Percentiles rank a stretch among this genome's conserved stretches.
Evolutionary conservation across 1,140 invertebrate species (phyloP).

Genomic region (Portunus trituberculatus): DNA sequence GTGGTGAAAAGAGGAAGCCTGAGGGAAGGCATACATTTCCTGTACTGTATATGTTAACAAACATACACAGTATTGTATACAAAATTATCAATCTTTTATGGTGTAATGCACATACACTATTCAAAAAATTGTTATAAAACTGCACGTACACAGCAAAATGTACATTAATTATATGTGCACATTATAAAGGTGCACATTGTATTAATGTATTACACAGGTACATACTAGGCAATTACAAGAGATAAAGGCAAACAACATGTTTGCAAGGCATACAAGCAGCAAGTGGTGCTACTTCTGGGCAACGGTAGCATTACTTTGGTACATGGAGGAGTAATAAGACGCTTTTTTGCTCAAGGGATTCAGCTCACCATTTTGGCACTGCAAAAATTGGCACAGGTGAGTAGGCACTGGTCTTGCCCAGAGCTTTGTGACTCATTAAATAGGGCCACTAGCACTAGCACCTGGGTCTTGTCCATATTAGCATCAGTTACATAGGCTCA

Average conservation of each 20-base stretch:
- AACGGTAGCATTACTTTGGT: constrained; percentile 73
- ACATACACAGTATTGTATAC: too few relatives aligned
- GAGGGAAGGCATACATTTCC: background rate
- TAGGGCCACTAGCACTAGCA: background rate
- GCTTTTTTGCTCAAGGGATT: constrained; percentile 61
- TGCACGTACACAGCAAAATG: background rate
- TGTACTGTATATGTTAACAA: background rate
- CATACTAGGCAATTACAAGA: constrained; percentile 32
- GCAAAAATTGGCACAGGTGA: constrained; percentile 72
- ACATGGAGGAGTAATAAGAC: constrained; percentile 67
- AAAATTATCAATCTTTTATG: background rate
- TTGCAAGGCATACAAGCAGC: constrained; percentile 57
- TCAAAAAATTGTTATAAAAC: background rate
- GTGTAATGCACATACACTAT: background rate
- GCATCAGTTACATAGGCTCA: constrained; percentile 64
- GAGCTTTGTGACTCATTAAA: constrained; percentile 8
- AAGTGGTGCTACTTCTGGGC: constrained; percentile 43
- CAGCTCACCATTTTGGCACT: constrained; percentile 74
- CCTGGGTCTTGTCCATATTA: constrained; percentile 60
- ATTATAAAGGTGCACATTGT: constrained; percentile 25
- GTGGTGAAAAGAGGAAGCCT: background rate
- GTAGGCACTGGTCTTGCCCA: constrained; percentile 60
- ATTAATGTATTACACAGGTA: constrained; percentile 31
- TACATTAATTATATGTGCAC: constrained; percentile 35
- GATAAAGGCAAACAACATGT: background rate